Percentiles rank a stretch among this genome's conserved stretches.
Evolutionary conservation across 2,888 invertebrate species (phyloP).

Genomic region (Charanyca ferruginea): DNA sequence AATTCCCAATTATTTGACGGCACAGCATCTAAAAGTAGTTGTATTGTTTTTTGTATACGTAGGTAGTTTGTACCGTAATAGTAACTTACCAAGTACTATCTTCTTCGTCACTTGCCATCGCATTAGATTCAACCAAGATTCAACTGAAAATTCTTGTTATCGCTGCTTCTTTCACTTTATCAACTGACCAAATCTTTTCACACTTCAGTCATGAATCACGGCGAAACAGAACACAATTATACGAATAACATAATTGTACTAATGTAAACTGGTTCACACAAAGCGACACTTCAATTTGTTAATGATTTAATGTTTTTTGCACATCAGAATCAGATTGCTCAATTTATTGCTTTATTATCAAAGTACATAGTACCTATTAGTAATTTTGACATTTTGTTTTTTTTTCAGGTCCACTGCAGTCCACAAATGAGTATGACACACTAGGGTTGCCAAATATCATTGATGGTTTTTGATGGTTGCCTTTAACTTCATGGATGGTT

Average conservation of each 20-base stretch:
- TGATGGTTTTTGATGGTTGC: no score
- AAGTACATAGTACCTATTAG: no score
- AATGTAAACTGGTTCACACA: not conserved
- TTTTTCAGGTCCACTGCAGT: no score
- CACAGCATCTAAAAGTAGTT: not conserved
- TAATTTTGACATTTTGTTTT: conserved; percentile 42
- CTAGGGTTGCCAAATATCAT: no score
- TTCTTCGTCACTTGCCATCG: conserved; percentile 92
- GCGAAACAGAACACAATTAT: not conserved
- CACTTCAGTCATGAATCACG: conserved; percentile 10
- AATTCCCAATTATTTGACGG: not conserved
- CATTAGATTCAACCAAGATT: conserved; percentile 34
- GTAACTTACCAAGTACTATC: conserved; percentile 92
- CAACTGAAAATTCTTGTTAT: conserved; percentile 30
- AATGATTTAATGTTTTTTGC: conserved; percentile 3
- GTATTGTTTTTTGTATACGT: not conserved
- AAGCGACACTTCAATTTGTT: not conserved
- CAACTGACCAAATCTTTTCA: conserved; percentile 1
- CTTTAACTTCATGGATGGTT: no score
- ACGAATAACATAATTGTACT: not conserved
- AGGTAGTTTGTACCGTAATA: not conserved
- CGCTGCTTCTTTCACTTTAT: conserved; percentile 7
- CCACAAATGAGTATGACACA: conserved; percentile 11
- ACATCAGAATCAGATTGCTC: conserved; percentile 24
- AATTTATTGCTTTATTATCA: conserved; percentile 10